Base-by-base conservation (phyloP, 1,140 invertebrate species). In the Stratiolaelaps scimitus region DNA sequence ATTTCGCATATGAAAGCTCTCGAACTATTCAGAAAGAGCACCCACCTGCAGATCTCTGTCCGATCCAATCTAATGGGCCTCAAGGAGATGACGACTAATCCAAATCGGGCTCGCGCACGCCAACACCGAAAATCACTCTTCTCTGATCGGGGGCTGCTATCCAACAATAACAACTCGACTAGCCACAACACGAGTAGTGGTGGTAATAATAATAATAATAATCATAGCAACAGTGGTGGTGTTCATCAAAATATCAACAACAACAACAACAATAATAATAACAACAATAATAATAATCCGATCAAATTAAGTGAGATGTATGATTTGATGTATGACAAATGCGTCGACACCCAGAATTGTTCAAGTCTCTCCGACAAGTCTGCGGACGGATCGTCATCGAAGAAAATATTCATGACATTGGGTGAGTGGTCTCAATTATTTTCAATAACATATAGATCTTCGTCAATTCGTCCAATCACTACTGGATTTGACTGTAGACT, bases 11-110 rank as follows among this genome's bases (percentile, higher is more conserved):
- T 85, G 20, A 83, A 85, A 73, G 93, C 94, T 2, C 80, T 96
- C 69, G 94, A 98, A 75, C 85, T 96, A 65, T 81, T 98, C 0
- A 83, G 85, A 67, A 86, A 89, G 46, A 90, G 92, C 26, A 98
- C 93, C 64, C 94, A 98, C 79, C 80, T 98, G 45, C 91, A 88
- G 74, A 89, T 98, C 70, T 92, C 88, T 45, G 90, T 98, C 17
- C 97, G 96, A 79, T 95, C 91, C 70, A 98, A 99, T 81, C 82
- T 97, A 68, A 80, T 95, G 67, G 80, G 53, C 34, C 53, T 60
- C 17, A 60, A 60, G 26, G 53, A 79, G 23, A 60, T 60, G 53
- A 60, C 53, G 53, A 60, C 53, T 2, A 60, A 60, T 34, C 53
- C 53, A 40, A 29, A 64, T 67, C 13, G 64, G 40, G 43, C 28